phyloP scores from a whole-genome alignment of 2,113 vertebrate species.

The Drymodes brunneopygia region DNA sequence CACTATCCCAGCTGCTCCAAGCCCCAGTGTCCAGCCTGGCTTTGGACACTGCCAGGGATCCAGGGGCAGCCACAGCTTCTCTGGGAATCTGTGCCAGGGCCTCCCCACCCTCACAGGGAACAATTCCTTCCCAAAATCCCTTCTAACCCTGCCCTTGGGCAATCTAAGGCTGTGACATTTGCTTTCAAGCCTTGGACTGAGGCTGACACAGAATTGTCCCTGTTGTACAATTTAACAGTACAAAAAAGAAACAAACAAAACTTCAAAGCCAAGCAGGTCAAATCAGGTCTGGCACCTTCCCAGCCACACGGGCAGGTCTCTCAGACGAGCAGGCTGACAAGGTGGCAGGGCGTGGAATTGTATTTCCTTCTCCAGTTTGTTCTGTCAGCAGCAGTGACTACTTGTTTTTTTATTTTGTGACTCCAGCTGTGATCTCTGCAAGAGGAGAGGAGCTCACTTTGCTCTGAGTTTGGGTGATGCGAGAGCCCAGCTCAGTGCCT shows the following conservation, averaged over 20 bases:
- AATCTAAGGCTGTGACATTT: neutral
- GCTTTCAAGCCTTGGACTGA: neutral
- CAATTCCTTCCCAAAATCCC: neutral
- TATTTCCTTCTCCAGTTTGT: neutral
- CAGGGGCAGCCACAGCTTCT: neutral
- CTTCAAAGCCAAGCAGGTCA: neutral
- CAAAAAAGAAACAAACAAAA: neutral
- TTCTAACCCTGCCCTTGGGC: neutral
- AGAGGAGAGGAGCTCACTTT: neutral
- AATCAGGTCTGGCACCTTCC: neutral
- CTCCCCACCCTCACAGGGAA: accelerated
- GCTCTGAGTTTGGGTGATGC: accelerated
- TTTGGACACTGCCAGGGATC: neutral
- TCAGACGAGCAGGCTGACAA: neutral
- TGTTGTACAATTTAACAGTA: accelerated
- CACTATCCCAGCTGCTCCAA: accelerated
- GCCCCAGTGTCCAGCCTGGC: accelerated
- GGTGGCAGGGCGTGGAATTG: neutral
- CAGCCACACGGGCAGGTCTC: accelerated
- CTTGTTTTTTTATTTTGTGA: neutral
- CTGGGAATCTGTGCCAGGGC: neutral
- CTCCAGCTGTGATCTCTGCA: neutral
- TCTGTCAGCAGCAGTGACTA: neutral
- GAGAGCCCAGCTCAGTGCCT: accelerated
- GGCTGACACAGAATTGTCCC: neutral